A percentile compares a stretch with the other conserved stretches of the same genome.
phyloP scores from a whole-genome alignment of 2,888 invertebrate genomes.

The Chironomus riparius region DNA sequence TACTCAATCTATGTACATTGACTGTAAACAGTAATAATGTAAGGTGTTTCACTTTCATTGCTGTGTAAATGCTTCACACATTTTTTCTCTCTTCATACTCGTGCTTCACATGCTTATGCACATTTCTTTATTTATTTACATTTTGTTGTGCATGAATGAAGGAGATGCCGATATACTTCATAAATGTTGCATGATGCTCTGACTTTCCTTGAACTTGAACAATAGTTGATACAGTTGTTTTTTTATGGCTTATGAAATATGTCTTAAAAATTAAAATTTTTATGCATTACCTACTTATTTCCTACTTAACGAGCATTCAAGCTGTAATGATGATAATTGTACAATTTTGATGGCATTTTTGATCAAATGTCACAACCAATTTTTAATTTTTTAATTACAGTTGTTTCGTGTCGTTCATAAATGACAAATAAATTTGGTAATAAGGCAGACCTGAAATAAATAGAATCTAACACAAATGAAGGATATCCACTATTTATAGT shows the following conservation, averaged over 20 bases:
- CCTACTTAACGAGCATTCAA: too few species aligned
- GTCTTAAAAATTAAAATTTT: neutral
- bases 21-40: neutral
- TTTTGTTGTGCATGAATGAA: neutral
- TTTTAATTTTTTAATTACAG: too few species aligned
- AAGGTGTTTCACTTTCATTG: slow-evolving; percentile 3
- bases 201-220: neutral
- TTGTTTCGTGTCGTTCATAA: too few species aligned
- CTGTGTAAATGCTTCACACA: neutral
- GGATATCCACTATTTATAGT: too few species aligned
- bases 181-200: neutral
- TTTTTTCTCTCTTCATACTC: neutral
- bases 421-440: too few species aligned
- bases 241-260: neutral
- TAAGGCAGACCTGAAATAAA: too few species aligned
- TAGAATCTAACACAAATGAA: too few species aligned
- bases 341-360: too few species aligned
- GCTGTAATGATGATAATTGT: too few species aligned
- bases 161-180: too few species aligned
- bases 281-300: neutral
- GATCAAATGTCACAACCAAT: too few species aligned
- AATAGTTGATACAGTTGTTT: neutral
- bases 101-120: neutral
- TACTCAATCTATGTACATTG: neutral
- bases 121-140: neutral